Evolutionary conservation across 2,113 vertebrate species (phyloP).

Genomic region (Pelecanoides urinatrix): DNA sequence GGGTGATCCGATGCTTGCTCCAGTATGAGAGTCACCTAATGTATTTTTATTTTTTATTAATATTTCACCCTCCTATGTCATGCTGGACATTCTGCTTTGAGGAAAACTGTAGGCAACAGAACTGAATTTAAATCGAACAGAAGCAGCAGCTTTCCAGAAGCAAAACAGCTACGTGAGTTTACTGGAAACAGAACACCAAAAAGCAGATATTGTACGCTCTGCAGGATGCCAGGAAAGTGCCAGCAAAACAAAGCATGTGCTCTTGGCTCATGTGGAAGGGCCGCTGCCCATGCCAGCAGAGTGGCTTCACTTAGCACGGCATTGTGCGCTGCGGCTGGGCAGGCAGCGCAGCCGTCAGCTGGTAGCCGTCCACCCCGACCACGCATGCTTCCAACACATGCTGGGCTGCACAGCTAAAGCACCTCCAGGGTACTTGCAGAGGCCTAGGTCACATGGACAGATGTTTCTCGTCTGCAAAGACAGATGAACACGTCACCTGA

Average conservation of each 20-base stretch:
- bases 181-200: not conserved
- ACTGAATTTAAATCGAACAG: not conserved
- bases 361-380: rapidly evolving
- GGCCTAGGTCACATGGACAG: not conserved
- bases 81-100: not conserved
- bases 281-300: not conserved
- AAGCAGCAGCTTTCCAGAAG: not conserved
- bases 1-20: not conserved
- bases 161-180: not conserved
- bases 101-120: not conserved
- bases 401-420: not conserved
- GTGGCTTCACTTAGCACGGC: not conserved
- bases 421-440: not conserved
- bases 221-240: not conserved
- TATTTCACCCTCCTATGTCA: not conserved
- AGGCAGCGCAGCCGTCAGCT: not conserved
- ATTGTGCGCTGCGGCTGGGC: not conserved
- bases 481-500: rapidly evolving
- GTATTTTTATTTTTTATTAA: not conserved
- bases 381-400: rapidly evolving
- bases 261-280: not conserved
- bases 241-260: not conserved
- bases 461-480: rapidly evolving
- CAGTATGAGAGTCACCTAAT: not conserved
- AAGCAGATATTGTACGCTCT: not conserved